Base-by-base conservation (phyloP, 2,888 invertebrate species). In the Piscicola geometra region DNA sequence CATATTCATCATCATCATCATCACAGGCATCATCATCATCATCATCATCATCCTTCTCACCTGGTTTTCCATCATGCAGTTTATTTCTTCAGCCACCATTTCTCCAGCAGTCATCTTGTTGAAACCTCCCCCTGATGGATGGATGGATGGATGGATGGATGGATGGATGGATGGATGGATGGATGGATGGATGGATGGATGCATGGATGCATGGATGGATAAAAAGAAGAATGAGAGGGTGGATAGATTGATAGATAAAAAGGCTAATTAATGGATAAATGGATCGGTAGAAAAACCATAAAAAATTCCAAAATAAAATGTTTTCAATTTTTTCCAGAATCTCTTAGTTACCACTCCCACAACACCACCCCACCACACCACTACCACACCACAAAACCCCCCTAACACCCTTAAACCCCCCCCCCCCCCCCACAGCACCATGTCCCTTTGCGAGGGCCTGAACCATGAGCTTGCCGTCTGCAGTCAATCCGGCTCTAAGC, bases 361-460 rank as follows among this genome's bases (percentile, higher is more conserved):
- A 47, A 47, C 50, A 47, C 50, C 50, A 15, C 50, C 9, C 21
- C 12, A 47, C 50, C 9, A 47, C 50, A 15, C 9, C 9, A 9
- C 50, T 47, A 47, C 9, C 21, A 47, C 9, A 47, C 21, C 50
- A 15, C 9, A 15, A 21, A 47, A 9, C 50, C 50, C 50, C 21
- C 50, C 21, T 47, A 47, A 47, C 50, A 47, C 50, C 21, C 21
- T 47, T 21, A 15, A 47, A 47, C 9, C 50, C 50, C 50, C 50
- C 50, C 9, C 9, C 9, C 50, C 50, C 50, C 74, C 21, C 12
- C 25, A 28, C 25, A 5, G 32, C 47, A 73, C 73, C 71, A 41
- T 79, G 77, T 15, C 79, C 79, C 60, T 80, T 81, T 25, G 74
- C 78, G 15, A 80, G 72, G 21, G 81, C 81, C 28, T 77, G 76